These are phyloP conservation scores for Drosophila formosana DNA, from an alignment of 2,888 invertebrate species.

Conservation along the genomic window DNA sequence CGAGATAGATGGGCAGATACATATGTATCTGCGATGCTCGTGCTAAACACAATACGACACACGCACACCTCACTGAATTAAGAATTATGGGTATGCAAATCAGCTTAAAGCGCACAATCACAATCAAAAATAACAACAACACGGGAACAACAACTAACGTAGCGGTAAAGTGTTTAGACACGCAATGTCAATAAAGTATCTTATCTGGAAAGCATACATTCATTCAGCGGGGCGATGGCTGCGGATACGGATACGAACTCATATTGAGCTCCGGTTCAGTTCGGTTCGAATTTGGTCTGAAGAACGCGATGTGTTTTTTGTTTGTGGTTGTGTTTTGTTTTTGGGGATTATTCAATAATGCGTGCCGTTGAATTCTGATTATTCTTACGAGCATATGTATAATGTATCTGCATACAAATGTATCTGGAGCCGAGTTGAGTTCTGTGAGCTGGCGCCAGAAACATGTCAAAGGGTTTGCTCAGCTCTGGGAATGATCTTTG, in stretches of 20 bases:
- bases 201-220: constrained; percentile 64
- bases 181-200: constrained; percentile 81
- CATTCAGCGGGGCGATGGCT: constrained; percentile 61
- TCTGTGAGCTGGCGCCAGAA: constrained; percentile 25
- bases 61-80: constrained; percentile 64
- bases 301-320: constrained; percentile 37
- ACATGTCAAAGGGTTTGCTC: constrained; percentile 76
- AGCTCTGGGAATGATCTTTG: constrained; percentile 75
- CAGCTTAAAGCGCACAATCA: constrained; percentile 80
- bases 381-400: constrained; percentile 44
- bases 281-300: constrained; percentile 51
- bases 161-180: constrained; percentile 82
- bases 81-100: constrained; percentile 78
- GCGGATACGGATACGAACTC: constrained; percentile 59
- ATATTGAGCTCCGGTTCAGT: constrained; percentile 16
- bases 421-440: constrained; percentile 5
- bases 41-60: constrained; percentile 48
- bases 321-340: constrained; percentile 9
- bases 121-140: constrained; percentile 69
- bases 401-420: constrained; percentile 23
- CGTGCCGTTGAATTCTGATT: constrained; percentile 80
- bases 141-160: constrained; percentile 44
- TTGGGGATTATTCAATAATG: constrained; percentile 69
- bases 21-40: constrained; percentile 43
- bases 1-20: constrained; percentile 34